A percentile compares a stretch with the other conserved stretches of the same genome.
phyloP scores from a whole-genome alignment of 2,113 vertebrate genomes.

The Orcinus orca region DNA sequence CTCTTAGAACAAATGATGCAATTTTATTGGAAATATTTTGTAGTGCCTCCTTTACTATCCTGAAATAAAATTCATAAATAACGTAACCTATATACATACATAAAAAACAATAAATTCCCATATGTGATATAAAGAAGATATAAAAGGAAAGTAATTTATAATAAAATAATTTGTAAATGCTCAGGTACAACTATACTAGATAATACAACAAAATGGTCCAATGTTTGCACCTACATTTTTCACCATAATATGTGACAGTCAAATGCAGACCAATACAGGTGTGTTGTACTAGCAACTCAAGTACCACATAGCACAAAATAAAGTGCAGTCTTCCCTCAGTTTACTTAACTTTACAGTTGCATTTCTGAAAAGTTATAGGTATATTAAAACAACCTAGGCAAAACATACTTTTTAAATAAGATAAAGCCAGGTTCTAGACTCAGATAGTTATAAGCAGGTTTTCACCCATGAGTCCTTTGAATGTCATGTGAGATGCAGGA shows the following conservation, averaged over 20 bases:
- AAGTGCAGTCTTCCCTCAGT: neutral
- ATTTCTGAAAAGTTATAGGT: neutral
- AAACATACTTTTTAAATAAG: neutral
- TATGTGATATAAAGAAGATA: neutral
- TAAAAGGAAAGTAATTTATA: neutral
- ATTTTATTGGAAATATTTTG: neutral
- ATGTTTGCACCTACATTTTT: neutral
- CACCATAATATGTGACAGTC: neutral
- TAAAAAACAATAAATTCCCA: neutral
- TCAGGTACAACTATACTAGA: neutral
- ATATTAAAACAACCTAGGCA: neutral
- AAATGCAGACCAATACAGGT: neutral
- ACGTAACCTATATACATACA: neutral
- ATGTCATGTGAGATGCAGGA: neutral
- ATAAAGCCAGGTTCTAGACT: neutral
- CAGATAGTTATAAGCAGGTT: neutral
- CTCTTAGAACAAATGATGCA: neutral
- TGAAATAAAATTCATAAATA: constrained; percentile 24
- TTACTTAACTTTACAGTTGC: neutral
- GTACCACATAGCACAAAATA: neutral
- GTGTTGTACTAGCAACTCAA: neutral
- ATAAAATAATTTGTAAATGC: neutral
- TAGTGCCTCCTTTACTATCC: neutral
- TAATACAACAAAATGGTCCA: neutral
- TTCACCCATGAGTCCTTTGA: neutral